Base-by-base conservation (phyloP, 1,140 invertebrate species). In the Neoseiulus cucumeris region DNA sequence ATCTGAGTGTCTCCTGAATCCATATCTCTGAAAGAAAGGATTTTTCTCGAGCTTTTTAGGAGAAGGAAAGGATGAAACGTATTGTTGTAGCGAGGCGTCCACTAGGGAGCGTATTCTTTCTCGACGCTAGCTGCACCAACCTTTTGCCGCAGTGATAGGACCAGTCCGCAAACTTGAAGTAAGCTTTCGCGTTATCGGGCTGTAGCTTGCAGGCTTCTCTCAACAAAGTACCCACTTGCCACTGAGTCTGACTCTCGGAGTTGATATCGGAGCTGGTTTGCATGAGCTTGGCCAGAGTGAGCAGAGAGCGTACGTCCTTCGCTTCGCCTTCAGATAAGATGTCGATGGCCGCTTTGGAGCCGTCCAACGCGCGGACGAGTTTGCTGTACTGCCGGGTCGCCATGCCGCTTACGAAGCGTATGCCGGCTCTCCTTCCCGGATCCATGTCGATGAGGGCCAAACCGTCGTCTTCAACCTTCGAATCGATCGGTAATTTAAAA, bases 151-250 rank as follows among this genome's bases (percentile, higher is more conserved):
- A 59, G 17, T 25, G 22, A 9, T 59, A 59, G 1, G 51, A 59
- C 51, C 51, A 59, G 22, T 59, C 51, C 1, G 51, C 51, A 25
- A 59, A 59, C 51, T 59, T 59, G 51, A 59, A 59, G 51, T 59
- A 59, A 12, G 51, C 51, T 25, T 59, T 59, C 2, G 51, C 51
- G 51, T 59, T 18, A 59, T 59, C 51, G 14, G 51, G 51, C 51
- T 59, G 25, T 20, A 18, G 51, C 22, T 59, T 25, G 22, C 51
- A 59, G 14, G 51, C 51, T 33, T 59, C 14, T 14, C 51, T 59
- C 22, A 59, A 25, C 22, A 59, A 25, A 2, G 22, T 25, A 2
- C 51, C 51, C 14, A 59, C 51, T 25, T 20, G 14, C 51, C 51
- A 59, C 4, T n/a, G 22, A 25, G 14, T 25, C 14, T 59, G 51